Evolutionary conservation across 1,140 invertebrate species (phyloP), one percentile per base, ranked within the genome.

Genomic region (Conus ventricosus): DNA sequence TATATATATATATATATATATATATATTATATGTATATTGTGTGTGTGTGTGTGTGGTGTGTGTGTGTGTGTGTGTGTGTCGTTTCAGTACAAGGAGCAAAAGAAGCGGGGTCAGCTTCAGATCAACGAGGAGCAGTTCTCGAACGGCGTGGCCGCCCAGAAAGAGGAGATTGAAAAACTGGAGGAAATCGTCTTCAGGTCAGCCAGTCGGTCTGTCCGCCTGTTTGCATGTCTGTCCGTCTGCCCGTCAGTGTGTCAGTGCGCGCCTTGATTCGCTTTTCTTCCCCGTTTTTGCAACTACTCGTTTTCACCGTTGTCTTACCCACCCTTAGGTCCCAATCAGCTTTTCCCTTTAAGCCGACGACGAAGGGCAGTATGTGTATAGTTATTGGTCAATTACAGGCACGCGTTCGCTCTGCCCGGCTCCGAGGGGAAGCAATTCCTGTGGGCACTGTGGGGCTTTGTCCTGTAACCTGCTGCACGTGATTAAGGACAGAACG

Each of bases 141-240:
- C 84, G 17, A 84, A 87, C 51, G 82, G 90, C n/a, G 83, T 91
- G 13, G 75, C 89, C 15, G 87, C 87, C 71, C 91, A 93, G 57
- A 89, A 89, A 63, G 90, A 90, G 39, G 91, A 93, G 60, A 90
- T 92, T 27, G 91, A 93, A 67, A 94, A 92, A 91, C 91, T 92
- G 51, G 92, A 94, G 85, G 92, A 92, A 84, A 91, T 94, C 75
- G 91, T 93, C 51, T 90, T 82, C 84, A 92, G 92, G 93, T 94
- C 85, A 25, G 10, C 76, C 25, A 51, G 39, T 78, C 76, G 8
- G 76, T 78, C 76, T 78, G 76, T 78, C 76, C 39, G 15, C n/a
- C 71, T 75, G 71, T 76, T 8, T 76, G 71, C 23, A 11, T 53
- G 55, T 83, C 27, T n/a, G 10, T 83, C 71, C 1, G 20, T n/a